These are phyloP conservation scores for Nasonia giraulti DNA, from an alignment of 1,140 invertebrate species.

Conservation along the genomic window DNA sequence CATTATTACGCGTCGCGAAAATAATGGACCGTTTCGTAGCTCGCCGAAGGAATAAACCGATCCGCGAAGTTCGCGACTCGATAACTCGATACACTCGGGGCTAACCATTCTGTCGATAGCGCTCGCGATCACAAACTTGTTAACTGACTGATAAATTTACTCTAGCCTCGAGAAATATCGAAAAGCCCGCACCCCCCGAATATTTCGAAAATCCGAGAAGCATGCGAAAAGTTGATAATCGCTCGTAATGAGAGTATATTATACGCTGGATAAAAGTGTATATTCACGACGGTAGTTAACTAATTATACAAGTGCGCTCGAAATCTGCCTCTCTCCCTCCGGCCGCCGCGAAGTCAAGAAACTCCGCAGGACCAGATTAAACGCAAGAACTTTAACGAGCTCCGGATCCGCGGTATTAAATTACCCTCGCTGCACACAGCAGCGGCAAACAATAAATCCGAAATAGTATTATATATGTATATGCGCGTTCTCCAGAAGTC, in stretches of 20 bases:
- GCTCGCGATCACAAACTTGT: too few relatives aligned
- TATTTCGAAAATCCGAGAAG: too few relatives aligned
- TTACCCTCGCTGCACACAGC: not conserved
- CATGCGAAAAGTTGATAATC: not conserved
- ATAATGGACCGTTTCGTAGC: too few relatives aligned
- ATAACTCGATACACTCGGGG: too few relatives aligned
- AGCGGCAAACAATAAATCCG: constrained; percentile 2
- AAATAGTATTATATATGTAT: not conserved
- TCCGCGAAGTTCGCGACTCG: too few relatives aligned
- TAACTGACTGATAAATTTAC: too few relatives aligned
- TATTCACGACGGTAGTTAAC: not conserved
- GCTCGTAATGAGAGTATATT: not conserved
- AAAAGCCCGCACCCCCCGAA: too few relatives aligned
- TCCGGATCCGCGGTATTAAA: not conserved
- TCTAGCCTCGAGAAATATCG: too few relatives aligned
- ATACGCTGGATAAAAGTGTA: not conserved
- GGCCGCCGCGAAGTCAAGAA: not conserved
- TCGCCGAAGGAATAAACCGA: too few relatives aligned
- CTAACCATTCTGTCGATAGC: too few relatives aligned
- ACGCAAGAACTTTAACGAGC: not conserved
- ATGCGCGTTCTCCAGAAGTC: not conserved
- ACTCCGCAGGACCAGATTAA: not conserved
- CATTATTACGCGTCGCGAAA: not conserved
- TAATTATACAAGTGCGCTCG: not conserved
- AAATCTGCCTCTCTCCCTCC: not conserved